Percentiles rank a stretch among this genome's conserved stretches.
Conservation (phyloP, 2,113 vertebrate species). For the Antigone vipio region DNA sequence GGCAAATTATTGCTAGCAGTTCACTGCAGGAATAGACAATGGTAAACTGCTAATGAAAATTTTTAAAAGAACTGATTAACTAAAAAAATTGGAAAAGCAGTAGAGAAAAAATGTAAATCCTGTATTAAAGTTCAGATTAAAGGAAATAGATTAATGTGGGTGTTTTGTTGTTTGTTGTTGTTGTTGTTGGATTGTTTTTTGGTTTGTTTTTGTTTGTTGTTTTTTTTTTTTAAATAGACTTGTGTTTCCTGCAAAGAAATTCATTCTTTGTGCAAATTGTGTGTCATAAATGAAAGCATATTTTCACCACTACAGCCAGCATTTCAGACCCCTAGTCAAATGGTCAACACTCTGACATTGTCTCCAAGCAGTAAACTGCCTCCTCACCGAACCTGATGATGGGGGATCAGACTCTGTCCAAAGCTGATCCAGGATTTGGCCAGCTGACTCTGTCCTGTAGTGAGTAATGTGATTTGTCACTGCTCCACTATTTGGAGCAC, state of each 20-base stretch:
- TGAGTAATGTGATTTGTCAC: not conserved
- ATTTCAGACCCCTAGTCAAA: not conserved
- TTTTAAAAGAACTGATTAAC: not conserved
- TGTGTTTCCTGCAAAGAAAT: not conserved
- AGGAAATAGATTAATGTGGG: not conserved
- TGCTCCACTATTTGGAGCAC: not conserved
- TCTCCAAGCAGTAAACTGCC: not conserved
- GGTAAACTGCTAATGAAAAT: not conserved
- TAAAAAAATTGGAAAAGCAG: not conserved
- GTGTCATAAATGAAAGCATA: not conserved
- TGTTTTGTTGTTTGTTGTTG: not conserved
- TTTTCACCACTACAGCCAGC: not conserved
- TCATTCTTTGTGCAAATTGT: not conserved
- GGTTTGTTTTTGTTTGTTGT: not conserved
- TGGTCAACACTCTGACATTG: not conserved
- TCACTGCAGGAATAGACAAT: not conserved
- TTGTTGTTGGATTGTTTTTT: not conserved
- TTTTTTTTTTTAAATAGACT: not conserved
- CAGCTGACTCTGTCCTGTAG: not conserved
- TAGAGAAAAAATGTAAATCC: not conserved
- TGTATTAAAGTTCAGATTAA: not conserved
- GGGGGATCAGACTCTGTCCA: not conserved
- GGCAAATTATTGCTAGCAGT: not conserved
- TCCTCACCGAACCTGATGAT: not conserved
- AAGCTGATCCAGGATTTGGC: not conserved